Evolutionary conservation across 2,797 vertebrate species (phyloP).

Genomic region (Eleutherodactylus coqui): DNA sequence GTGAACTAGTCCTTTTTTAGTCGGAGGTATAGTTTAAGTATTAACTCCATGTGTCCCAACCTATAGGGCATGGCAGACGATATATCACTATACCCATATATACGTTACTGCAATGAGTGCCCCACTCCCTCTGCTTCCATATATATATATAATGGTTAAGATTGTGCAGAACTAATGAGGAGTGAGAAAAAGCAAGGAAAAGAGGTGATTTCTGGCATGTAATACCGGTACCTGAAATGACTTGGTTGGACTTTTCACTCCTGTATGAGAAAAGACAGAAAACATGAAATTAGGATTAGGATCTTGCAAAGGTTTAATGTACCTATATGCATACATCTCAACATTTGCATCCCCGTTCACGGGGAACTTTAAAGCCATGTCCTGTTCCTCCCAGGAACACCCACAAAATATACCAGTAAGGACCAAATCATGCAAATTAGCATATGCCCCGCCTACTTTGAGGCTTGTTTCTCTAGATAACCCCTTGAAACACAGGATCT

Average conservation of each 20-base stretch:
- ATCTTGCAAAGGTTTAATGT: too few relatives aligned
- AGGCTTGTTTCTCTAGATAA: too few relatives aligned
- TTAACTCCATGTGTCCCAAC: neutral
- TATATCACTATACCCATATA: neutral
- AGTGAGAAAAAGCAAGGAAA: neutral
- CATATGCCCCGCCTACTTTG: too few relatives aligned
- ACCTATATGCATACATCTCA: too few relatives aligned
- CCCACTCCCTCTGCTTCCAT: too few relatives aligned
- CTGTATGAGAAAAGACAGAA: conserved; percentile 70
- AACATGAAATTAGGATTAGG: neutral
- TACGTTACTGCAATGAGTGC: neutral
- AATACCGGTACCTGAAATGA: conserved; percentile 84
- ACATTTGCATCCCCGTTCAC: too few relatives aligned
- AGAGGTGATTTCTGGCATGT: neutral
- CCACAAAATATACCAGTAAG: too few relatives aligned
- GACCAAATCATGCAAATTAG: too few relatives aligned
- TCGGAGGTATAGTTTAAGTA: neutral
- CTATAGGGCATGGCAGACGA: neutral
- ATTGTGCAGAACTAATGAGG: neutral
- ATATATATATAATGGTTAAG: neutral
- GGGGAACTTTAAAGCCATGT: too few relatives aligned
- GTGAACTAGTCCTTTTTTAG: neutral
- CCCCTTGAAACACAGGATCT: too few relatives aligned
- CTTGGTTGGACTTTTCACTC: conserved; percentile 79
- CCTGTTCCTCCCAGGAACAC: too few relatives aligned